Conservation (phyloP, 2,888 invertebrate genomes). For the Lithophane semibrunnea region DNA sequence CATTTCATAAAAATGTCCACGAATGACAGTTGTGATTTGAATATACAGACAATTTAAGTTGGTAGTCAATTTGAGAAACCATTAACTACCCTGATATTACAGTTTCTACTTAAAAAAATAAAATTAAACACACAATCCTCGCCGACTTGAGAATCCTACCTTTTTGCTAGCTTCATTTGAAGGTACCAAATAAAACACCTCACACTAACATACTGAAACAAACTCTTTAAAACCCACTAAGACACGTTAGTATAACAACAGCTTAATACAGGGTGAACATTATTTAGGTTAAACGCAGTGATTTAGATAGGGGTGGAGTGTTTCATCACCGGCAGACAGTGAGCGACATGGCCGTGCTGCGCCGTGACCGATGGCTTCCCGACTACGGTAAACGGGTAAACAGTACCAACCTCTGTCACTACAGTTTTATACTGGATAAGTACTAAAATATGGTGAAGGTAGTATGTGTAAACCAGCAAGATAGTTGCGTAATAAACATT, state of each 20-base stretch:
- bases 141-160: background rate
- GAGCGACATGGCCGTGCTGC: slow-evolving; percentile 61
- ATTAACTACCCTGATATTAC: background rate
- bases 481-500: background rate
- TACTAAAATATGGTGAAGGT: background rate
- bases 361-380: slow-evolving; percentile 67
- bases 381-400: slow-evolving; percentile 49
- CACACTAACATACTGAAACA: background rate
- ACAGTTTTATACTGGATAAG: slow-evolving; percentile 13
- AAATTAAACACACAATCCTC: background rate
- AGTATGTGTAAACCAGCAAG: background rate
- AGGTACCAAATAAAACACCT: background rate
- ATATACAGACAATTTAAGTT: background rate
- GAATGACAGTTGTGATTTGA: background rate
- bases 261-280: slow-evolving; percentile 49
- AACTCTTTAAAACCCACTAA: slow-evolving; percentile 11
- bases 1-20: background rate
- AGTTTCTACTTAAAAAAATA: background rate
- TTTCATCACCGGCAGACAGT: slow-evolving; percentile 67
- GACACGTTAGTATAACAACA: slow-evolving; percentile 16
- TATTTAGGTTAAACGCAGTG: slow-evolving; percentile 68
- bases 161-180: background rate
- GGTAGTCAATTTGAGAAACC: background rate
- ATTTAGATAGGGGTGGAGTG: slow-evolving; percentile 64
- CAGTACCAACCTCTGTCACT: slow-evolving; percentile 21